Evolutionary conservation across 2,888 invertebrate species (phyloP), one percentile per base, ranked within the genome.

Genomic region (Stomorhina lunata): DNA sequence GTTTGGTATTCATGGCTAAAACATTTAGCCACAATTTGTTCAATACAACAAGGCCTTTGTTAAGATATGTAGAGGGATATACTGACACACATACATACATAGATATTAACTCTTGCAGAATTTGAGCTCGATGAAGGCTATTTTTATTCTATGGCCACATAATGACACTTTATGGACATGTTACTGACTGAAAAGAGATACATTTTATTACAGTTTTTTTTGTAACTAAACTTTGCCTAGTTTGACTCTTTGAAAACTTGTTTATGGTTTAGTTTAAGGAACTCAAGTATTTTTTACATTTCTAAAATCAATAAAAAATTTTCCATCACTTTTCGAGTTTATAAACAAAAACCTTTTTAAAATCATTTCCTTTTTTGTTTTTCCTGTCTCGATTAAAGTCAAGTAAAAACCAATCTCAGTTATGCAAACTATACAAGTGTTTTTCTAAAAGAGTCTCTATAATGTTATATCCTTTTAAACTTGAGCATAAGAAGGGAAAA

Each of bases 131-230:
- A 20, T 27, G n/a, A 15, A 43, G 63, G 57, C 68, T 77, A 59
- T 50, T 81, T 84, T 83, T 80, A 84, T 80, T 40, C 81, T 80
- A 77, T 83, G 85, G 82, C 86, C 86, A 80, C 84, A 86, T 84
- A 85, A 85, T 86, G 84, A 85, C 84, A 83, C 78, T 84, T 81
- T 76, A 85, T 83, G 85, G 85, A 85, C 85, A 84, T 84, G 78
- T 77, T 81, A 76, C 75, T 84, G 84, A 83, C 75, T 71, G 69
- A 57, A 63, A 59, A 50, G 22, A 27, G 75, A 82, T 71, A 75
- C 71, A 82, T 66, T 82, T 79, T 71, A 71, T 45, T 17, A 69
- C 72, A 29, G 50, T 71, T 68, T 27, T 32, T 55, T 10, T 22
- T 55, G 10, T 27, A 17, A 50, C 34, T 72, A 10, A 17, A 45